Conservation (phyloP, 1,140 invertebrate genomes). For the Physella acuta region DNA sequence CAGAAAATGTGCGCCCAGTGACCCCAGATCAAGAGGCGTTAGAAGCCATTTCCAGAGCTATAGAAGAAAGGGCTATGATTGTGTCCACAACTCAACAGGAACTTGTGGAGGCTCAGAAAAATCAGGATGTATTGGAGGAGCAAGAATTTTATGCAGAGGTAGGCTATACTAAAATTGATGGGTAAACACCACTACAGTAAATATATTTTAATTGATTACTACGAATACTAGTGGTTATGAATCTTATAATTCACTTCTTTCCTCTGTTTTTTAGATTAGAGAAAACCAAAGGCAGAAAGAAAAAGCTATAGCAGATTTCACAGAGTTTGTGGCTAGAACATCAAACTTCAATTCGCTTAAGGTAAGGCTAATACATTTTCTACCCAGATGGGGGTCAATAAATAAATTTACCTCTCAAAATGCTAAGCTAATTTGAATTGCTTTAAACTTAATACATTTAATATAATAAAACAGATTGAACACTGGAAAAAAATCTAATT, state of each 20-base stretch:
- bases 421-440: too few relatives aligned
- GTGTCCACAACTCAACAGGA: slow-evolving; percentile 53
- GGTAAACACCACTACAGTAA: too few relatives aligned
- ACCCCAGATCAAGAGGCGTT: slow-evolving; percentile 57
- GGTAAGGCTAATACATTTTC: too few relatives aligned
- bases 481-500: too few relatives aligned
- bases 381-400: too few relatives aligned
- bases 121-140: slow-evolving; percentile 55
- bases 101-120: slow-evolving; percentile 53
- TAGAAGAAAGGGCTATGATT: slow-evolving; percentile 52
- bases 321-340: slow-evolving; percentile 54
- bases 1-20: slow-evolving; percentile 55
- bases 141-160: slow-evolving; percentile 60
- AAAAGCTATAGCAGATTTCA: slow-evolving; percentile 52
- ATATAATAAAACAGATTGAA: too few relatives aligned
- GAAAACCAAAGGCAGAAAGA: slow-evolving; percentile 58
- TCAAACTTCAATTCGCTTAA: slow-evolving; percentile 55
- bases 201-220: too few relatives aligned
- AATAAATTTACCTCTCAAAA: too few relatives aligned
- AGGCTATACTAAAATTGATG: too few relatives aligned
- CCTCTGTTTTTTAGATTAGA: slow-evolving; percentile 46
- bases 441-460: too few relatives aligned
- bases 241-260: neutral
- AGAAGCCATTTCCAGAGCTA: slow-evolving; percentile 55
- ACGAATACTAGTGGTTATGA: too few relatives aligned